A percentile compares a stretch with the other conserved stretches of the same genome.
These are phyloP conservation scores for Carettochelys insculpta DNA, from an alignment of 2,113 vertebrate species.

Conservation along the genomic window DNA sequence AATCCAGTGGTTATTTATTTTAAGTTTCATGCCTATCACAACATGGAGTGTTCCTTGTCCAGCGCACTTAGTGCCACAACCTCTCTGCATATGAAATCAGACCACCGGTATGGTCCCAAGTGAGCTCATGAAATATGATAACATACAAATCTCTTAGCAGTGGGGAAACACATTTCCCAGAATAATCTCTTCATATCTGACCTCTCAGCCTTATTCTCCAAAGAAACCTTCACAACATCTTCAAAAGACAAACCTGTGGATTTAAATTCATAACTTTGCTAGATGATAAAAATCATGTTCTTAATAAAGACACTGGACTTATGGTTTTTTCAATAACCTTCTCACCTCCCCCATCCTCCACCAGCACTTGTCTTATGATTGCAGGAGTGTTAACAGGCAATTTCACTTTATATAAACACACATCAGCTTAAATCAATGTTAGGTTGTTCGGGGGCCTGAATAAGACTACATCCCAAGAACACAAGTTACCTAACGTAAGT, in stretches of 20 bases:
- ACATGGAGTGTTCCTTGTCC: not conserved
- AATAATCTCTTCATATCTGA: not conserved
- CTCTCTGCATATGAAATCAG: not conserved
- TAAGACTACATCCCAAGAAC: no score
- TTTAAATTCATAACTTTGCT: not conserved
- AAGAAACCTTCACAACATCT: not conserved
- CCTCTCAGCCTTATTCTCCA: not conserved
- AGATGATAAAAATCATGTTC: not conserved
- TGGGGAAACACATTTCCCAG: not conserved
- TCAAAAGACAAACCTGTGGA: not conserved
- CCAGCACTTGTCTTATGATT: no score
- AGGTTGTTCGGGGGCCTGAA: no score
- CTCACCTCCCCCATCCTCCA: no score
- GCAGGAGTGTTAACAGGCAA: not conserved
- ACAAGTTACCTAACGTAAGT: no score
- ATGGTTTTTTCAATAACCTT: no score
- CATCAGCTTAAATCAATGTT: no score
- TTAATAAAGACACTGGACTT: not conserved
- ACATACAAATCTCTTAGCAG: not conserved
- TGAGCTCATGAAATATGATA: not conserved
- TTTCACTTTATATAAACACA: not conserved
- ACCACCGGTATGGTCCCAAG: not conserved
- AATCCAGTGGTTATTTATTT: not conserved
- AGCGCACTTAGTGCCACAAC: not conserved
- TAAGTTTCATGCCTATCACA: not conserved